Conservation (phyloP, 2,113 vertebrate genomes). For the Muntiacus reevesi region DNA sequence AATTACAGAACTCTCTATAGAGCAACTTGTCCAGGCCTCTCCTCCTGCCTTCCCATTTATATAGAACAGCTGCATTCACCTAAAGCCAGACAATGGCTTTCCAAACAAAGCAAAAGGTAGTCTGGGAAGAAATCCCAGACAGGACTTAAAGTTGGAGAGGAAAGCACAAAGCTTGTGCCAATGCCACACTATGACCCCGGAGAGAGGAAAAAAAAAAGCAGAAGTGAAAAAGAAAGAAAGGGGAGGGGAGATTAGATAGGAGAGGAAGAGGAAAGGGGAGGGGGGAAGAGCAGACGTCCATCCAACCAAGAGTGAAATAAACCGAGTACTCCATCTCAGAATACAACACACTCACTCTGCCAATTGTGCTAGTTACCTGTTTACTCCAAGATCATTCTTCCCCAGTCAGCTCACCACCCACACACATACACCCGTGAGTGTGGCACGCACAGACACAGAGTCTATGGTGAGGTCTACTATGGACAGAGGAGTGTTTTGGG, state of each 20-base stretch:
- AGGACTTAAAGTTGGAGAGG: not conserved
- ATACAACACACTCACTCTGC: not conserved
- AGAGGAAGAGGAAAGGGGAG: no score
- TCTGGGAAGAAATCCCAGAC: not conserved
- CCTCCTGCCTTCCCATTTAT: not conserved
- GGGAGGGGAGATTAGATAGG: fast-evolving
- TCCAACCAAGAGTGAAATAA: not conserved
- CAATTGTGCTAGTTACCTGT: not conserved
- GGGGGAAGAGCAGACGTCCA: no score
- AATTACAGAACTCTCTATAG: not conserved
- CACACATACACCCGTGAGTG: not conserved
- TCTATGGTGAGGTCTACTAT: not conserved
- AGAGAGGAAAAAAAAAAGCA: not conserved
- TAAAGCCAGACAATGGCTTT: not conserved
- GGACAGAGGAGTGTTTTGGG: not conserved
- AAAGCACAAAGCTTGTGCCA: not conserved
- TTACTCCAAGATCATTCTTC: not conserved
- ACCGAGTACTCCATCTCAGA: not conserved
- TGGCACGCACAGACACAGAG: not conserved
- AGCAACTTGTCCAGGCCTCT: not conserved
- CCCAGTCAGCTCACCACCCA: not conserved
- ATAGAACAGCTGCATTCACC: not conserved
- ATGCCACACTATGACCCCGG: not conserved
- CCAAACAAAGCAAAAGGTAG: not conserved
- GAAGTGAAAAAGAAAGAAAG: not conserved